Evolutionary conservation across 2,113 vertebrate genomes (phyloP), one percentile per base, ranked within the genome.

Genomic region (Scomber scombrus): DNA sequence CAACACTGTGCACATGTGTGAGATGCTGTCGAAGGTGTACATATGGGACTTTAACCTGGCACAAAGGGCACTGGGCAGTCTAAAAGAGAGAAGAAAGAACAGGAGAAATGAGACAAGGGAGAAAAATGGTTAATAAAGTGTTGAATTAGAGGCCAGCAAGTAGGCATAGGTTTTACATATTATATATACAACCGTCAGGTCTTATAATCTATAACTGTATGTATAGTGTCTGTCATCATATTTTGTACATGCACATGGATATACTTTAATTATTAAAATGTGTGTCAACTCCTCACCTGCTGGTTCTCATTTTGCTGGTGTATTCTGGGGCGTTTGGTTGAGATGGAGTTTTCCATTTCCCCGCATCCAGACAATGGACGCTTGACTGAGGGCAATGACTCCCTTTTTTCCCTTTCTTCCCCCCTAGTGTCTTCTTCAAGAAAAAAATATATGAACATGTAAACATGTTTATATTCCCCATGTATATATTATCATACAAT

Each of bases 1-100:
- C 97, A 94, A 99, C 98, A 0, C 96, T 99, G 95, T 99, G 98
- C 87, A 98, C 95, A 75, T 99, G 97, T 71, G 97, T 97, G 92
- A 99, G 98, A 94, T 99, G 98, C 78, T 97, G 92, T 94, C 97
- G 96, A 80, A 99, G 94, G 82, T 98, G 96, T 84, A 95, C 91
- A 93, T 96, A 96, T 88, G 95, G 95, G 57, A 99, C 94, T 94
- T 96, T 96, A 93, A 97, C 97, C 94, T 99, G 98, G 95, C 98
- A 99, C 95, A 99, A 96, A 0, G 98, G 98, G 95, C 98, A 99
- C 94, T 99, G 97, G 91, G 95, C 97, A 93, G 96, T 94, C 97
- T 99, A 87, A 65, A 40, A 31, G 31, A 56, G 52, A 13, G 11
- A 10, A 79, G 26, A 75, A 49, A 61, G 34, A 14, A 62, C 18